A percentile compares a stretch with the other conserved stretches of the same genome.
These are phyloP conservation scores for Amblyteles armatorius DNA, from an alignment of 2,888 invertebrate species.

Conservation along the genomic window DNA sequence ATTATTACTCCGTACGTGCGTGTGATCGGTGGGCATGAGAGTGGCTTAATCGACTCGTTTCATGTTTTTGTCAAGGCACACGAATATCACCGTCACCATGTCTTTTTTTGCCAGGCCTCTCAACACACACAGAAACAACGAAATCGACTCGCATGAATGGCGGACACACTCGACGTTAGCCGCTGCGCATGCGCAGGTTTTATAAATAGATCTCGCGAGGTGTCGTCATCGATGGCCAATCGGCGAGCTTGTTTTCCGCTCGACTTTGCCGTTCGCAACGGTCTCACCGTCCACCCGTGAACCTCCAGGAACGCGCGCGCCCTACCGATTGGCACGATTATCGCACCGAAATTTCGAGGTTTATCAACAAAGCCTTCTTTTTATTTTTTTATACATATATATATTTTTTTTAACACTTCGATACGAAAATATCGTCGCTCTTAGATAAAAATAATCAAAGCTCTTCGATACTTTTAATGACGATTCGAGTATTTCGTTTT, in stretches of 20 bases:
- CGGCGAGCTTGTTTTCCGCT: slow-evolving; percentile 40
- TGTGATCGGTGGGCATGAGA: slow-evolving; percentile 70
- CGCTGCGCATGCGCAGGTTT: slow-evolving; percentile 76
- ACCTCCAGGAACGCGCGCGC: neutral
- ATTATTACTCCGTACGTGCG: slow-evolving; percentile 74
- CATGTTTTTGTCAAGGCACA: slow-evolving; percentile 76
- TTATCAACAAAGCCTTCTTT: neutral
- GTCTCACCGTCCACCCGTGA: neutral
- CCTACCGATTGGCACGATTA: slow-evolving; percentile 23
- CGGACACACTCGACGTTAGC: slow-evolving; percentile 75
- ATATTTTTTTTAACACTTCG: neutral
- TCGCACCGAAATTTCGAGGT: slow-evolving; percentile 7
- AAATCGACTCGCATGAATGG: slow-evolving; percentile 83
- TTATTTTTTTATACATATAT: too few species aligned
- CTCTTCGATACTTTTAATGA: slow-evolving; percentile 10
- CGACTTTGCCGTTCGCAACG: slow-evolving; percentile 8
- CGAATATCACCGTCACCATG: slow-evolving; percentile 81
- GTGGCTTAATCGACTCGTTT: slow-evolving; percentile 78
- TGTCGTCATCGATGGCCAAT: slow-evolving; percentile 81
- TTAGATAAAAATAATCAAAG: neutral
- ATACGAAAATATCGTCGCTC: neutral
- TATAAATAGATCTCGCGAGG: slow-evolving; percentile 78
- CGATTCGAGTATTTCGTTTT: neutral
- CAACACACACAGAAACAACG: slow-evolving; percentile 77
- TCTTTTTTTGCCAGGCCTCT: slow-evolving; percentile 65